Conservation (phyloP, 2,888 invertebrate species). For the Thereva unica region DNA sequence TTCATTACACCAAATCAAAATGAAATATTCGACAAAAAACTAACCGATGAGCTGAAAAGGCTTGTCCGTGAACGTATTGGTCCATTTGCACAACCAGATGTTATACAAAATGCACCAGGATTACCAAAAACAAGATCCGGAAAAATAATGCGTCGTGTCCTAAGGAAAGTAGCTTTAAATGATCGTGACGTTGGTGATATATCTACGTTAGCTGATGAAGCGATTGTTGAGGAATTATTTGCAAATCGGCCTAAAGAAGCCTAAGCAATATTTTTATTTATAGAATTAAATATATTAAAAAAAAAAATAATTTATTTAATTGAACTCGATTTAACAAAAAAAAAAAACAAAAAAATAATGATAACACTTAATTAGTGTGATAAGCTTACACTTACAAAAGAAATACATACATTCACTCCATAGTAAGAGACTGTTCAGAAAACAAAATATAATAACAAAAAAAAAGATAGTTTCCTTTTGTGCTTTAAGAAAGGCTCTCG, state of each 20-base stretch:
- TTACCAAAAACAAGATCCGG: constrained; percentile 97
- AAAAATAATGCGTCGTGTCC: constrained; percentile 95
- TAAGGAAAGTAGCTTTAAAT: constrained; percentile 89
- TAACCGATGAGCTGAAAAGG: constrained; percentile 73
- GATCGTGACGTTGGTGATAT: constrained; percentile 90
- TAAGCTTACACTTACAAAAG: too few species aligned
- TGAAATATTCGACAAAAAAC: constrained; percentile 68
- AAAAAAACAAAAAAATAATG: too few species aligned
- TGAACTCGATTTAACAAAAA: too few species aligned
- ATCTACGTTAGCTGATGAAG: constrained; percentile 90
- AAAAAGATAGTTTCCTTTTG: too few species aligned
- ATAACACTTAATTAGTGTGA: too few species aligned
- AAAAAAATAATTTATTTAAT: neutral
- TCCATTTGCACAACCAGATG: constrained; percentile 94
- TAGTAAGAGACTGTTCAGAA: too few species aligned
- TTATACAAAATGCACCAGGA: constrained; percentile 90
- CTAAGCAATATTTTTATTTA: constrained; percentile 8
- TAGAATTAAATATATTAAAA: neutral
- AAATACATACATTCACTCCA: too few species aligned
- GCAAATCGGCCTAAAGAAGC: constrained; percentile 66
- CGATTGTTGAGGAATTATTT: constrained; percentile 82
- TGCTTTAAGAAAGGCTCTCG: too few species aligned
- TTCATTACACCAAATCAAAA: constrained; percentile 91
- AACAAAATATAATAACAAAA: too few species aligned
- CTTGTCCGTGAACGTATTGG: constrained; percentile 90